Conservation (phyloP, 2,113 vertebrate species). For the Misgurnus anguillicaudatus region DNA sequence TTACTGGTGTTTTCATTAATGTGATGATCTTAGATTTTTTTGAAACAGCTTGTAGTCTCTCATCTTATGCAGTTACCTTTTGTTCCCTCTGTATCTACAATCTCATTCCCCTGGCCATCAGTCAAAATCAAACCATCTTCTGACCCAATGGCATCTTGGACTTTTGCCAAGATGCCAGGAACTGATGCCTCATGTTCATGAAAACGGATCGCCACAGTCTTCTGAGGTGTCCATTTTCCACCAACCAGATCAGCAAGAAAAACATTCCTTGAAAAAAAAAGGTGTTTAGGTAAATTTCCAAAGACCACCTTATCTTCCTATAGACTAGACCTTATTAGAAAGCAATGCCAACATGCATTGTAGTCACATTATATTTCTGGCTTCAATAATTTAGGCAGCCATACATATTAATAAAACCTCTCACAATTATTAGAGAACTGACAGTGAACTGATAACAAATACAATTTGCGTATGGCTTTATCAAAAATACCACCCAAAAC, state of each 20-base stretch:
- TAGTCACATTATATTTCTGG: background rate
- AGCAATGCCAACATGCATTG: background rate
- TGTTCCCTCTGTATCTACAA: background rate
- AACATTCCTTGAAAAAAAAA: background rate
- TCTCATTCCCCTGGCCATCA: background rate
- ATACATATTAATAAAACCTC: background rate
- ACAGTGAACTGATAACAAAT: no score
- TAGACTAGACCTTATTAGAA: background rate
- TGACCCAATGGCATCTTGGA: conserved; percentile 3
- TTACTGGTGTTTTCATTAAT: background rate
- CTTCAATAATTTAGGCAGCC: background rate
- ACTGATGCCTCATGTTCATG: background rate
- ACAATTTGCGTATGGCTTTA: no score
- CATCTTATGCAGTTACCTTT: background rate
- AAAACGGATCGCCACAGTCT: background rate
- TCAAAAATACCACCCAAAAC: no score
- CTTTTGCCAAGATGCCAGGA: conserved; percentile 1
- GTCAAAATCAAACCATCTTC: background rate
- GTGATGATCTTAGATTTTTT: background rate
- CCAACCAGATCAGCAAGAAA: conserved; percentile 4
- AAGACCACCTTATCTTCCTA: background rate
- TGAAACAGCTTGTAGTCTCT: background rate
- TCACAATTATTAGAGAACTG: no score
- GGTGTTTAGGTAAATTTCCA: background rate
- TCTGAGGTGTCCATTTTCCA: background rate